These are phyloP conservation scores for Gopherus evgoodei DNA, from an alignment of 2,113 vertebrate species.

Conservation along the genomic window DNA sequence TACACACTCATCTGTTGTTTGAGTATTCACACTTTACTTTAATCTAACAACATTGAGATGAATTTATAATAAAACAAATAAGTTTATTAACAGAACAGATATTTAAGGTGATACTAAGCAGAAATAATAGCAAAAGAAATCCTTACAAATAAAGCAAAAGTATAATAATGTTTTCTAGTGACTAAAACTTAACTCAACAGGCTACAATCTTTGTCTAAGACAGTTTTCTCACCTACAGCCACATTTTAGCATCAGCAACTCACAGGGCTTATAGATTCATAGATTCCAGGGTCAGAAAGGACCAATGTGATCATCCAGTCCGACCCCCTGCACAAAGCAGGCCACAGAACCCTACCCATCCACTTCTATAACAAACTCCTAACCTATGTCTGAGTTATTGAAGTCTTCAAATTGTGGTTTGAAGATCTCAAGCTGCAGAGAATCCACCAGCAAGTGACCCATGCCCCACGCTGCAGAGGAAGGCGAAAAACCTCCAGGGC, in stretches of 20 bases:
- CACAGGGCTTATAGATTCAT: background rate
- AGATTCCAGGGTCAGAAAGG: too few species aligned
- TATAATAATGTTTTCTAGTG: background rate
- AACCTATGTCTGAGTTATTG: too few species aligned
- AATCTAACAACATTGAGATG: background rate
- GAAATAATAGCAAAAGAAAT: background rate
- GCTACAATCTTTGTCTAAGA: background rate
- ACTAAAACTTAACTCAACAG: background rate
- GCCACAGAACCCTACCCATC: too few species aligned
- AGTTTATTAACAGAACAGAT: background rate
- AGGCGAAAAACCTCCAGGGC: too few species aligned
- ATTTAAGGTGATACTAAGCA: background rate
- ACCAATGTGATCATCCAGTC: too few species aligned
- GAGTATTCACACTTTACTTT: background rate
- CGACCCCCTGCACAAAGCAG: too few species aligned
- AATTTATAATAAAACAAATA: background rate
- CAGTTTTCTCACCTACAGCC: background rate
- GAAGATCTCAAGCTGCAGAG: too few species aligned
- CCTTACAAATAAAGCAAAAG: background rate
- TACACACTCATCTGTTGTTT: too few species aligned
- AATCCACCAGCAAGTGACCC: too few species aligned
- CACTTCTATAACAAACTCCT: too few species aligned
- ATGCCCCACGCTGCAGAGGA: too few species aligned
- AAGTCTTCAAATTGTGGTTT: too few species aligned
- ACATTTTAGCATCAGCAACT: background rate